Evolutionary conservation across 2,113 vertebrate genomes (phyloP).

Genomic region (Sinocyclocheilus anophthalmus): DNA sequence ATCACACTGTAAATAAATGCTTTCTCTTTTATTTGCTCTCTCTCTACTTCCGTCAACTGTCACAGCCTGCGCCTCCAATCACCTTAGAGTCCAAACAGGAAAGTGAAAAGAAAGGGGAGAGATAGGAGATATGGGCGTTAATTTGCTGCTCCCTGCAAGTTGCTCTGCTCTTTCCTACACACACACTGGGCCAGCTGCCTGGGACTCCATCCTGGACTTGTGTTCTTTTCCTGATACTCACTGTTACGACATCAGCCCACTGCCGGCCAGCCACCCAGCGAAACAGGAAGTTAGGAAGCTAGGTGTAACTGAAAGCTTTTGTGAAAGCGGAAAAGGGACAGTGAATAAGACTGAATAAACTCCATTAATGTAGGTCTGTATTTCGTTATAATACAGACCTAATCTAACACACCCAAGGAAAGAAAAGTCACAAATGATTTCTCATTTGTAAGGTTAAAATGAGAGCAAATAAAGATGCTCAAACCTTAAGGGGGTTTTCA

Average conservation of each 20-base stretch:
- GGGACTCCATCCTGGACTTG: slow-evolving; percentile 38
- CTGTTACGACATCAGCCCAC: slow-evolving; percentile 22
- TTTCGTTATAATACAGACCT: slow-evolving; percentile 2
- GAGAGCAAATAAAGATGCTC: background rate
- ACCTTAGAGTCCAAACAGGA: slow-evolving; percentile 99
- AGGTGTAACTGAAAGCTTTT: slow-evolving; percentile 36
- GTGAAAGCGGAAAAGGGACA: background rate
- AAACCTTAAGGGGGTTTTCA: background rate
- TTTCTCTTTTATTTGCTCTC: slow-evolving; percentile 72
- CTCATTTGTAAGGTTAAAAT: background rate
- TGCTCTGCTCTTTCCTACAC: slow-evolving; percentile 48
- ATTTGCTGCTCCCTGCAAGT: slow-evolving; percentile 79
- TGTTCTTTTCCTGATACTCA: slow-evolving; percentile 48
- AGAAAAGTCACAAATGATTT: background rate
- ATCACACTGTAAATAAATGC: slow-evolving; percentile 99
- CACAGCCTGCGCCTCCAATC: slow-evolving; percentile 92
- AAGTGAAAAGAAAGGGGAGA: slow-evolving; percentile 89
- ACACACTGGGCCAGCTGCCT: slow-evolving; percentile 42
- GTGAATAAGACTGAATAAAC: slow-evolving; percentile 22
- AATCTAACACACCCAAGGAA: background rate
- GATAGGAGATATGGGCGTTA: slow-evolving; percentile 94
- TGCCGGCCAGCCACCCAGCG: slow-evolving; percentile 2
- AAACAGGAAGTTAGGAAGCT: slow-evolving; percentile 48
- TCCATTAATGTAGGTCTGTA: background rate
- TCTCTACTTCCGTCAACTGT: slow-evolving; percentile 95